Evolutionary conservation across 1,140 invertebrate species (phyloP).

Genomic region (Steinernema khuongi): DNA sequence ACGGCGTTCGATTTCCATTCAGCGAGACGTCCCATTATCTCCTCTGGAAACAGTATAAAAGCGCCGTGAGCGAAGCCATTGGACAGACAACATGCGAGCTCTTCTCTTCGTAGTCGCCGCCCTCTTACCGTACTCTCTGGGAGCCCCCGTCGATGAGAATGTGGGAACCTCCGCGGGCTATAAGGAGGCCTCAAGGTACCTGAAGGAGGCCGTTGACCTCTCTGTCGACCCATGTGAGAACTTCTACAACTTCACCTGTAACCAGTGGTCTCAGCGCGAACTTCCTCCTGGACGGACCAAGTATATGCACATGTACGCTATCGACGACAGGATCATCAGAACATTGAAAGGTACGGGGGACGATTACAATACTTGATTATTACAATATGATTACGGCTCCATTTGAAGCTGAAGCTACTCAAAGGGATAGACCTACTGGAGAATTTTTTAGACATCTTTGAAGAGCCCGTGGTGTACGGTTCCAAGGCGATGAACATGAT

Average conservation of each 20-base stretch:
- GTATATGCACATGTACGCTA: not conserved
- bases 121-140: slow-evolving; percentile 3
- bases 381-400: not conserved
- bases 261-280: slow-evolving; percentile 77
- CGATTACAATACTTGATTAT: no score
- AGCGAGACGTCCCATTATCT: no score
- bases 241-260: slow-evolving; percentile 89
- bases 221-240: slow-evolving; percentile 80
- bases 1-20: no score
- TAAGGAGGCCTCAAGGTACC: not conserved
- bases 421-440: no score
- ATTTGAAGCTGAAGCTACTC: not conserved
- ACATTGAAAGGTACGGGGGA: not conserved
- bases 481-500: slow-evolving; percentile 39
- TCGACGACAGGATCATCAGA: not conserved
- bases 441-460: slow-evolving; percentile 36
- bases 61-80: no score
- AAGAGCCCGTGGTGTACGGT: slow-evolving; percentile 7
- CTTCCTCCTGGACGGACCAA: not conserved
- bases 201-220: slow-evolving; percentile 67
- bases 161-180: not conserved
- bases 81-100: no score
- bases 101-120: not conserved
- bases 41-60: no score
- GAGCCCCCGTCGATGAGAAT: not conserved